Percentiles rank a stretch among this genome's conserved stretches.
These are phyloP conservation scores for Lineus longissimus DNA, from an alignment of 1,140 invertebrate genomes.

Conservation along the genomic window DNA sequence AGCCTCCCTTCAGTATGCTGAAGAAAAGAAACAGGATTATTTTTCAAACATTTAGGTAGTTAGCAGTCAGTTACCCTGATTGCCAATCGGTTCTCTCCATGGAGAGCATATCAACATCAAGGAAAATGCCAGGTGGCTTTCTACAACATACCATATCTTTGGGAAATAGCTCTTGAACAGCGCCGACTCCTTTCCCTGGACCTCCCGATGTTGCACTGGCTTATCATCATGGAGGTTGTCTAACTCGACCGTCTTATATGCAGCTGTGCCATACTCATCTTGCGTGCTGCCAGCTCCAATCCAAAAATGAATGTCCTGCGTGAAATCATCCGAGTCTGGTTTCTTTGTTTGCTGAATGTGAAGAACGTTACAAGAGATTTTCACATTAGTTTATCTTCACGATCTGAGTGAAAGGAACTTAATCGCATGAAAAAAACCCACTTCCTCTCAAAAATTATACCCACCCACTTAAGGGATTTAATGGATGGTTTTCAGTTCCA, in stretches of 20 bases:
- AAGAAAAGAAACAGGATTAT: not conserved
- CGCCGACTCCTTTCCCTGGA: slow-evolving; percentile 75
- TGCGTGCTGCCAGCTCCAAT: slow-evolving; percentile 17
- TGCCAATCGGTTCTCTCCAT: not conserved
- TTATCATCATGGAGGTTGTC: slow-evolving; percentile 72
- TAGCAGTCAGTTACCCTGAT: not conserved
- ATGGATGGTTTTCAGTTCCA: too few species aligned
- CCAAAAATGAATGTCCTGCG: slow-evolving; percentile 22
- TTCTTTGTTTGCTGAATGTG: slow-evolving; percentile 1
- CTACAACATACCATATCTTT: slow-evolving; percentile 57
- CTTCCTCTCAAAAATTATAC: too few species aligned
- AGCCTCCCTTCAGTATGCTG: slow-evolving; percentile 62
- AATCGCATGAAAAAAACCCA: too few species aligned
- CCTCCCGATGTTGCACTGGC: slow-evolving; percentile 76
- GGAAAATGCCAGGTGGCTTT: not conserved
- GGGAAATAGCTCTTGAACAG: slow-evolving; percentile 82
- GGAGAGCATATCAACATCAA: not conserved
- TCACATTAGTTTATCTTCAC: too few species aligned
- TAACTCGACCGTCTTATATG: slow-evolving; percentile 78
- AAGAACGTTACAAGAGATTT: not conserved
- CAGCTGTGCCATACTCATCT: slow-evolving; percentile 75
- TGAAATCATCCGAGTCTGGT: slow-evolving; percentile 31
- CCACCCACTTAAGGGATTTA: too few species aligned
- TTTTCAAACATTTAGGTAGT: not conserved
- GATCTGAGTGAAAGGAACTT: too few species aligned